Conservation (phyloP, 2,888 invertebrate species). For the Morpho helenor region DNA sequence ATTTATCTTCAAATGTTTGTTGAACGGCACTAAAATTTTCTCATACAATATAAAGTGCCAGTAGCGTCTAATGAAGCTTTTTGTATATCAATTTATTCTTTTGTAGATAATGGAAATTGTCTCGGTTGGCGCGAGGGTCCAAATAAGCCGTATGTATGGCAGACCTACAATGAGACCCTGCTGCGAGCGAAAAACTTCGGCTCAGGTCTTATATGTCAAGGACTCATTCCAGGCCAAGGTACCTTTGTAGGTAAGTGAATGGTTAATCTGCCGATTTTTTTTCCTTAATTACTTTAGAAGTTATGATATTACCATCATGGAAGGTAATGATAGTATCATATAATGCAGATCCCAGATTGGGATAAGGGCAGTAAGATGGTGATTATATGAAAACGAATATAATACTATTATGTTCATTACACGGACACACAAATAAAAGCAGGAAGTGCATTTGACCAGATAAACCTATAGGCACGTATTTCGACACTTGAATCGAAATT, state of each 20-base stretch:
- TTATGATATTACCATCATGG: too few relatives aligned
- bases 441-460: too few relatives aligned
- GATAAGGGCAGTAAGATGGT: too few relatives aligned
- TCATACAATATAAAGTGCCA: too few relatives aligned
- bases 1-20: too few relatives aligned
- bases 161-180: conserved; percentile 95
- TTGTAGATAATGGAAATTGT: conserved; percentile 92
- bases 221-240: conserved; percentile 85
- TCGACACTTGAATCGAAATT: too few relatives aligned
- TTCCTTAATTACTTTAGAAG: background rate
- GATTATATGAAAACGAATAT: background rate
- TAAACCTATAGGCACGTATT: background rate
- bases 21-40: too few relatives aligned
- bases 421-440: too few relatives aligned
- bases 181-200: conserved; percentile 94
- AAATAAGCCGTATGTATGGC: conserved; percentile 93
- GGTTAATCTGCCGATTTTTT: conserved; percentile 18
- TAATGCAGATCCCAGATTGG: too few relatives aligned
- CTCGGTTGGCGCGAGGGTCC: conserved; percentile 94
- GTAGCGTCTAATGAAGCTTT: background rate
- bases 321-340: too few relatives aligned
- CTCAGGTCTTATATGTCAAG: conserved; percentile 91
- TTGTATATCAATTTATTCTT: conserved; percentile 27
- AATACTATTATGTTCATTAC: too few relatives aligned
- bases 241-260: conserved; percentile 87